Evolutionary conservation across 2,113 vertebrate genomes (phyloP).

Genomic region (Lepisosteus osseus): DNA sequence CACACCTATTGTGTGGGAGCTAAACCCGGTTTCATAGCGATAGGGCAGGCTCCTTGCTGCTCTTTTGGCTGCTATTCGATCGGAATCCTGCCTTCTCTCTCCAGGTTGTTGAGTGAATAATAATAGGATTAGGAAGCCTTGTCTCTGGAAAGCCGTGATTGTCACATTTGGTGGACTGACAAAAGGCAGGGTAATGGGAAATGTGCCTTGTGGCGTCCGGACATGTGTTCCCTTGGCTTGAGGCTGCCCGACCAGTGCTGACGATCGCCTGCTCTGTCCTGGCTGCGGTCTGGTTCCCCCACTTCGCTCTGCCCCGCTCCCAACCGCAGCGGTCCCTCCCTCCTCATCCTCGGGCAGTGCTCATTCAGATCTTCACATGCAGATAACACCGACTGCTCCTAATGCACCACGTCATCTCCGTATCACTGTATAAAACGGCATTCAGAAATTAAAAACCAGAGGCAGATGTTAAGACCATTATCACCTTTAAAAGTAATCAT

Average conservation of each 20-base stretch:
- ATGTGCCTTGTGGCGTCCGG: conserved; percentile 43
- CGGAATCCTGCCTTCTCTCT: conserved; percentile 71
- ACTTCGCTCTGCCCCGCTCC: conserved; percentile 54
- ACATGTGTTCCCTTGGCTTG: conserved; percentile 45
- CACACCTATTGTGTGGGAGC: conserved; percentile 92
- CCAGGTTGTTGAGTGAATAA: conserved; percentile 77
- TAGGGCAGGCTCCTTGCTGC: conserved; percentile 72
- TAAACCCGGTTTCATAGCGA: conserved; percentile 86
- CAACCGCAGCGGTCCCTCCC: conserved; percentile 61
- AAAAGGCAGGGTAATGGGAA: conserved; percentile 61
- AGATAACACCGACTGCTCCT: conserved; percentile 67
- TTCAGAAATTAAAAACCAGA: conserved; percentile 22
- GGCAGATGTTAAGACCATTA: conserved; percentile 19
- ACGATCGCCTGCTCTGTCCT: conserved; percentile 29
- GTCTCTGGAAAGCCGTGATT: conserved; percentile 72
- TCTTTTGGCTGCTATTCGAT: conserved; percentile 75
- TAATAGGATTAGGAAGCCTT: conserved; percentile 91
- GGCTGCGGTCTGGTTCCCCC: not conserved
- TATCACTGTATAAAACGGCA: conserved; percentile 55
- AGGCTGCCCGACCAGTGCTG: conserved; percentile 31
- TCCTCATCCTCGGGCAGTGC: conserved; percentile 49
- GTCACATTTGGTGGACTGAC: conserved; percentile 68
- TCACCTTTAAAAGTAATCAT: not conserved
- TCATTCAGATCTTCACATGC: conserved; percentile 66
- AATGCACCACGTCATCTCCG: conserved; percentile 64